Conservation (phyloP, 2,888 invertebrate species). For the Dicranocentrus wangi region DNA sequence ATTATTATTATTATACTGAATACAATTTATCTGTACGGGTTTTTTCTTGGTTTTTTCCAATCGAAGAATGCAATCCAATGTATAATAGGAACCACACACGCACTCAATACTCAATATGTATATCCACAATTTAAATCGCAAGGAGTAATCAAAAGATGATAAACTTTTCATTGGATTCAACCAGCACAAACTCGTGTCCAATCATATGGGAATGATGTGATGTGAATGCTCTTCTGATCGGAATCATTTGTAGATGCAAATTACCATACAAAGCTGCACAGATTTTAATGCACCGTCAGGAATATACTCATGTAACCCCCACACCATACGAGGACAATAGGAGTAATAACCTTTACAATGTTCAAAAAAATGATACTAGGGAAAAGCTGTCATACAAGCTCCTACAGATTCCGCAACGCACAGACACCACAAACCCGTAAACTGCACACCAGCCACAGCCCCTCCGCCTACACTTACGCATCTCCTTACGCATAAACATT, state of each 20-base stretch:
- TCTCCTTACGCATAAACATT: neutral
- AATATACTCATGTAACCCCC: neutral
- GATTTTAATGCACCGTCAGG: constrained; percentile 13
- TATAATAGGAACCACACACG: too few relatives aligned
- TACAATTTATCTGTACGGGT: too few relatives aligned
- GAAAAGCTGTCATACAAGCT: neutral
- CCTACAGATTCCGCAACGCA: neutral
- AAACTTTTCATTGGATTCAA: too few relatives aligned
- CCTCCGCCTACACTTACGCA: neutral
- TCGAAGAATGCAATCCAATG: too few relatives aligned
- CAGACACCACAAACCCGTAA: neutral
- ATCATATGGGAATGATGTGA: neutral
- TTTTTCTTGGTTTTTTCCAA: too few relatives aligned
- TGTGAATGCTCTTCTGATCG: neutral
- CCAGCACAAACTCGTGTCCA: neutral
- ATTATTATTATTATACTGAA: too few relatives aligned
- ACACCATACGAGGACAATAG: too few relatives aligned
- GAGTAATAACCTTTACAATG: neutral
- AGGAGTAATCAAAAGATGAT: too few relatives aligned
- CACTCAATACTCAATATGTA: too few relatives aligned
- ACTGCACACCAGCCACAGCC: neutral
- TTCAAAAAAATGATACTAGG: neutral
- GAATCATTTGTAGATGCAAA: constrained; percentile 9
- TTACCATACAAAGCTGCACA: constrained; percentile 7
- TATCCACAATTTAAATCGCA: too few relatives aligned